Base-by-base conservation (phyloP, 1,140 invertebrate species). In the Epicauta chinensis region DNA sequence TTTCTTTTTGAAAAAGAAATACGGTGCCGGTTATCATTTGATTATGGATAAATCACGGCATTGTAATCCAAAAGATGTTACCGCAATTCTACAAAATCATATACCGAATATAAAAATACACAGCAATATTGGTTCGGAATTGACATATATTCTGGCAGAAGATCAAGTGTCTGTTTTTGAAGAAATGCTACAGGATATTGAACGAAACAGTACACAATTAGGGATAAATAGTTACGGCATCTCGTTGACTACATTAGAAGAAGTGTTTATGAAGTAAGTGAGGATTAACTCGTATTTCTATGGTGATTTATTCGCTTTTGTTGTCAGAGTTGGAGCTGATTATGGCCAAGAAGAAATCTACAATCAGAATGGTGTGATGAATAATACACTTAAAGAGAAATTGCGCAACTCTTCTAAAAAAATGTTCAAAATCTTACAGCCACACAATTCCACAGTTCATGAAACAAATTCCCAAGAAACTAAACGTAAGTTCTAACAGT, bases 1-100 rank as follows among this genome's bases (percentile, higher is more conserved):
- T n/a, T 80, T 93, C 71, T 92, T 91, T 67, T 73, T 96, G 36
- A 95, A 95, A 68, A 87, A 86, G 56, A 80, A 83, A 56, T 87
- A 90, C 63, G 91, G 91, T 81, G 75, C 75, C 55, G 81, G 82
- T 6, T 83, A 84, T 66, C 72, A 73, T 50, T 65, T 82, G 31
- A 73, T 75, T 4, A 70, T 77, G 59, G 73, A 75, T 6, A 75
- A 76, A 53, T 56, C 67, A 55, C 66, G 10, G 34, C 17, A 65
- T 6, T 85, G 82, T 67, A 63, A 81, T 51, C 73, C 78, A 1
- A 38, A 36, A 13, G 5, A 60, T 39, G 51, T 60, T 14, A 60
- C 53, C 2, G 16, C 42, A 17, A 11, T 60, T 2, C 16, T 62
- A 15, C 38, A 34, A 38, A 51, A 47, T 23, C 35, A 58, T 31